A percentile compares a stretch with the other conserved stretches of the same genome.
Conservation (phyloP, 1,140 invertebrate species). For the Aphelenchoides avenae region DNA sequence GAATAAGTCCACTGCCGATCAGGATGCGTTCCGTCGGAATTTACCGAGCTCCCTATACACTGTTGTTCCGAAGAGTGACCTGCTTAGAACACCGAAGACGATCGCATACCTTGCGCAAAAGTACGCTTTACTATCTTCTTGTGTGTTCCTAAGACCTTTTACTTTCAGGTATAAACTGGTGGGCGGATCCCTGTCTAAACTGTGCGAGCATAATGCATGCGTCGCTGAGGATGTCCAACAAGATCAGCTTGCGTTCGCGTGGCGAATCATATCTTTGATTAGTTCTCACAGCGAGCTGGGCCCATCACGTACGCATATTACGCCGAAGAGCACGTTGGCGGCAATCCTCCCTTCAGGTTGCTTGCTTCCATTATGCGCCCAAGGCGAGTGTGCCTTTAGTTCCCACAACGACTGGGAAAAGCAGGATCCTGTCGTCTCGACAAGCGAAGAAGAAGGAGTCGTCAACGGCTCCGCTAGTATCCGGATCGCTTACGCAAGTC, state of each 20-base stretch:
- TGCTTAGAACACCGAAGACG: neutral
- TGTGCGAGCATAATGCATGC: constrained; percentile 27
- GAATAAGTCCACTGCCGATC: constrained; percentile 5
- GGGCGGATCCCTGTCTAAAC: constrained; percentile 19
- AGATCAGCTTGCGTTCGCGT: constrained; percentile 22
- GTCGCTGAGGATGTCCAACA: constrained; percentile 18
- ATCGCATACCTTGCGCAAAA: constrained; percentile 25
- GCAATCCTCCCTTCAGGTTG: no score
- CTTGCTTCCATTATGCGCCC: no score
- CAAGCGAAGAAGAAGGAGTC: no score
- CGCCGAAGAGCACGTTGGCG: no score
- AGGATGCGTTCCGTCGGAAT: constrained; percentile 20
- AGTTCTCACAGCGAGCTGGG: no score
- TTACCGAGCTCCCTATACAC: constrained; percentile 18
- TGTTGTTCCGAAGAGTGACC: constrained; percentile 13
- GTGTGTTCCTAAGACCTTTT: neutral
- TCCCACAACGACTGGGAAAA: no score
- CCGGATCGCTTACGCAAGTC: constrained; percentile 25
- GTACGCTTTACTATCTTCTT: constrained; percentile 1
- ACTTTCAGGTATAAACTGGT: constrained; percentile 25
- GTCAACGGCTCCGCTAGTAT: constrained; percentile 16
- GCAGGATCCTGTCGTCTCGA: no score
- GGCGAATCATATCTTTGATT: constrained; percentile 25
- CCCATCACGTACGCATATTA: no score
- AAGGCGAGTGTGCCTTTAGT: no score